phyloP scores from a whole-genome alignment of 2,113 vertebrate species.

The Puma concolor region DNA sequence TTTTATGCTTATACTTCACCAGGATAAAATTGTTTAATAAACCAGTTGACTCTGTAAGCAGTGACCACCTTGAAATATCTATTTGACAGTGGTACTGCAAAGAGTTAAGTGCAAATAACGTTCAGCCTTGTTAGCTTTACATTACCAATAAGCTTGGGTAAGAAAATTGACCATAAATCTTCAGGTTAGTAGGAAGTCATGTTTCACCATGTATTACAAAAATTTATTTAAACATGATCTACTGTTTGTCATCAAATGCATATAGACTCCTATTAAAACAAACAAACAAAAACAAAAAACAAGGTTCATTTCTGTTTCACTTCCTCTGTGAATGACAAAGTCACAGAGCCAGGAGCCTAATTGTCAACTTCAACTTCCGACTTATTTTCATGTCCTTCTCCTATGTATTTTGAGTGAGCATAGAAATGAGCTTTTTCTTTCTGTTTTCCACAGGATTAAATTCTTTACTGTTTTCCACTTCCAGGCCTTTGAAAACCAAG shows the following conservation, averaged over 20 bases:
- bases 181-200: not conserved
- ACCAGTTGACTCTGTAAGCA: not conserved
- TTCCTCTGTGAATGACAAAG: not conserved
- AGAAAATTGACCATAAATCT: not conserved
- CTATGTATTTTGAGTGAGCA: not conserved
- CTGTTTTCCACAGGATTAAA: slow-evolving; percentile 8
- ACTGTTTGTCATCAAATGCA: slow-evolving; percentile 10
- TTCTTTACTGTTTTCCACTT: slow-evolving; percentile 9
- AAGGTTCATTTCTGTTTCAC: not conserved
- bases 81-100: not conserved
- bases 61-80: not conserved
- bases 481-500: slow-evolving; percentile 3
- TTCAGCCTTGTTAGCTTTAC: not conserved
- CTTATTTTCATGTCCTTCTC: not conserved
- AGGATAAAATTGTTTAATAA: slow-evolving; percentile 25
- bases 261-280: not conserved
- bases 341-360: not conserved
- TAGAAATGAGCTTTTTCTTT: slow-evolving; percentile 3
- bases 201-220: slow-evolving; percentile 1
- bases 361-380: not conserved
- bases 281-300: no score
- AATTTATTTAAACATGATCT: not conserved
- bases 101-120: not conserved
- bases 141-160: not conserved
- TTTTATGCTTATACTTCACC: not conserved